Evolutionary conservation across 1,140 invertebrate species (phyloP), one percentile per base, ranked within the genome.

Genomic region (Eumeta japonica): DNA sequence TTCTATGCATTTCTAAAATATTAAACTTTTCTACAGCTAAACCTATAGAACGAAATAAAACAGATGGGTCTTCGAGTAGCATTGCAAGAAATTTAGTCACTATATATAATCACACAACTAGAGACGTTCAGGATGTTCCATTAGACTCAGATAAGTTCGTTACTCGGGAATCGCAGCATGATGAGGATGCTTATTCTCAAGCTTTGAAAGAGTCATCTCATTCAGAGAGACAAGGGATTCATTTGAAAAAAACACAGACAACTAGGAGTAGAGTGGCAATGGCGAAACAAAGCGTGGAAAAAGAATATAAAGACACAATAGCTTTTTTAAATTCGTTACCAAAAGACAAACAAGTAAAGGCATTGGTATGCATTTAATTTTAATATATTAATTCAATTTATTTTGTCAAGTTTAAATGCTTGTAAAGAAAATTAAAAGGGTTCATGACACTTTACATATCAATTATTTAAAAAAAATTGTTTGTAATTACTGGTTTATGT

Each of bases 231-330:
- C 3, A 32, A 14, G 17, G 15, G 11, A 36, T 15, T 13, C 16
- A 10, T 35, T 31, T 43, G 55, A 15, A 53, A 51, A 27, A 40
- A 58, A 20, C 37, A 58, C 46, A 59, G 28, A 45, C 59, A 11
- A 48, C 57, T 28, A 63, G 63, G 29, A 62, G 46, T 27, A 66
- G 56, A 52, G 40, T 71, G 28, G 73, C 73, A 12, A 43, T 67
- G 34, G 58, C 60, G 1, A 73, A 59, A 41, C 58, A 73, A 30
- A 64, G 54, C 53, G 55, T 71, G 24, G 63, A 76, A 27, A 76
- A 71, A 37, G 74, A 76, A 40, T 72, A 65, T 36, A 63, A 53
- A 35, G 63, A 75, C 18, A 72, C 70, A 37, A 47, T 72, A 19
- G 51, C 55, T 7, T 75, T 75, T 52, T 48, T 75, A n/a, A 75